A percentile compares a stretch with the other conserved stretches of the same genome.
These are phyloP conservation scores for Drosophila koepferae DNA, from an alignment of 2,888 invertebrate genomes.

Conservation along the genomic window DNA sequence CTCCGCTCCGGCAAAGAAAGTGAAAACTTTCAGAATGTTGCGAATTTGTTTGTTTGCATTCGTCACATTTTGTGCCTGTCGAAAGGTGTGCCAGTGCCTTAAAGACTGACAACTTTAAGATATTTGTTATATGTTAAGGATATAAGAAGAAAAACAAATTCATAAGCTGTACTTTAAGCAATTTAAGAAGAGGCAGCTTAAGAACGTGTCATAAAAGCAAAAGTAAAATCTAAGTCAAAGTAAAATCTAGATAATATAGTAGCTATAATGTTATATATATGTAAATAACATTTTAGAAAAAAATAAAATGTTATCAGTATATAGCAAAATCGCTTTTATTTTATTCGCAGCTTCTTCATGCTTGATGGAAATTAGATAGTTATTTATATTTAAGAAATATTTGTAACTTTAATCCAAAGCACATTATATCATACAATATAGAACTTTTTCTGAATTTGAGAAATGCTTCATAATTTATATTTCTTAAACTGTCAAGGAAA, in stretches of 20 bases:
- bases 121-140: background rate
- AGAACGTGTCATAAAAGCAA: background rate
- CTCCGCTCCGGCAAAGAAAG: conserved; percentile 44
- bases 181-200: background rate
- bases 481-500: too few relatives aligned
- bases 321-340: background rate
- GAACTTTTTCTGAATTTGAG: too few relatives aligned
- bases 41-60: conserved; percentile 24
- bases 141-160: background rate
- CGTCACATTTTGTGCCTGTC: conserved; percentile 1
- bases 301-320: background rate
- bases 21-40: conserved; percentile 52
- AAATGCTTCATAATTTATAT: too few relatives aligned
- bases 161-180: background rate
- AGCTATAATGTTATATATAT: background rate
- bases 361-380: background rate
- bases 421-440: too few relatives aligned
- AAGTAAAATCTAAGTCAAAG: background rate
- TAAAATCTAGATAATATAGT: background rate
- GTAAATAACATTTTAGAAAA: background rate
- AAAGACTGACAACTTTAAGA: background rate
- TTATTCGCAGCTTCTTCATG: background rate
- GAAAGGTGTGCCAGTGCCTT: conserved; percentile 3
- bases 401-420: background rate
- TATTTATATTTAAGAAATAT: background rate